Evolutionary conservation across 1,140 invertebrate genomes (phyloP), one percentile per base, ranked within the genome.

Genomic region (Danaus plexippus): DNA sequence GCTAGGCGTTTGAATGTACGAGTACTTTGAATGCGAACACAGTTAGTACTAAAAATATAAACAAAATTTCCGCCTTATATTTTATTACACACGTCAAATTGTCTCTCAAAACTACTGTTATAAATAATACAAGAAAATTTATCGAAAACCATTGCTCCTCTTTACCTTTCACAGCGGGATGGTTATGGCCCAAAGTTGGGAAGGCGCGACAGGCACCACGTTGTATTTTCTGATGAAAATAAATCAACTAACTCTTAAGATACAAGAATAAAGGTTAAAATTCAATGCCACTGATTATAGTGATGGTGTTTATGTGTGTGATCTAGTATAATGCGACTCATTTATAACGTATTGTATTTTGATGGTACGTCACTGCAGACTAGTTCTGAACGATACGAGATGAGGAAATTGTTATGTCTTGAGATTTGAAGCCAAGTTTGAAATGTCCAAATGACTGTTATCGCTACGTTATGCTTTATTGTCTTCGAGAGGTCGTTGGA

Each of bases 331-430:
- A 84, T 81, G 80, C 66, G 63, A 63, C 65, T 70, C 66, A 84
- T 85, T 78, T 75, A 84, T 85, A 84, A 82, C 75, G 77, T 83
- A 85, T 85, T 85, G 82, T 85, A 72, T 75, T 83, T 78, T 85
- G 80, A 85, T 85, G 75, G 80, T 66, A 58, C 69, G 80, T 83
- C 78, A 81, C 70, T 73, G 70, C 69, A 64, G 67, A 73, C 70
- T 80, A 75, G 78, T 79, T 77, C 59, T 62, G 61, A 60, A 61
- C 69, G 75, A 77, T 78, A 76, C 71, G 80, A 70, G 73, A 81
- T 63, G 69, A 83, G 80, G 78, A 84, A 84, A 84, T 81, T 75
- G 77, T 80, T 81, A 84, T 80, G 75, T 76, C 71, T 75, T 56
- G 57, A 72, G 67, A 66, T 67, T 60, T 62, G 67, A 65, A 75